Evolutionary conservation across 2,888 invertebrate genomes (phyloP), one percentile per base, ranked within the genome.

Genomic region (Aphodius granarius): DNA sequence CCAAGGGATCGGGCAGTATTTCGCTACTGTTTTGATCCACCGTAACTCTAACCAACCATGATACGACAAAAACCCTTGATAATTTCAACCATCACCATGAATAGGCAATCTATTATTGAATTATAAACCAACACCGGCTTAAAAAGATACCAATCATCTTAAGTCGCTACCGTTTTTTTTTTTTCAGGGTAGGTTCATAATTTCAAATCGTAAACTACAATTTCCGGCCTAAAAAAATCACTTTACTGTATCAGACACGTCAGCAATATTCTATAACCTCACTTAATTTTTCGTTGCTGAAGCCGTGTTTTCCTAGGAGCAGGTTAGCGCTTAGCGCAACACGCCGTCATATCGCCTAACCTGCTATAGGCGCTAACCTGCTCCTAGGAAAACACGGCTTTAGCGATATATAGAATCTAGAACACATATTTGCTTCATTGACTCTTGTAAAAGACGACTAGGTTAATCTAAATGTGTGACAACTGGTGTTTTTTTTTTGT

Each of bases 1-100:
- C 77, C 74, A 76, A 70, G 75, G 77, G 73, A 17, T 20, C 63
- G 71, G 21, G 71, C 63, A 21, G 70, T 72, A 74, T 62, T 77
- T 70, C 75, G 80, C 80, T 80, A 80, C 80, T 75, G 80, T 80
- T 80, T 80, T 43, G 43, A 43, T 43, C 43, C 43, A 9, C 43
- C 43, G 43, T 43, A 80, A 80, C 79, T 76, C 77, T 73, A 68
- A 71, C 77, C 74, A 78, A 78, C 43, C 9, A 43, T 43, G 43
- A 43, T 43, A 43, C 43, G 43, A 43, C 43, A 43, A 43, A 43
- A 43, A 43, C 1, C 6, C 6, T 9, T 13, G 43, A 43, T 43
- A 43, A 9, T 43, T 43, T 43, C 9, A 43, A 43, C 13, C 9
- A 43, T 43, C 43, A 43, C 9, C 6, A 43, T 43, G 43, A 43